A percentile compares a stretch with the other conserved stretches of the same genome.
These are phyloP conservation scores for Metellina segmentata DNA, from an alignment of 2,888 invertebrate species.

Conservation along the genomic window DNA sequence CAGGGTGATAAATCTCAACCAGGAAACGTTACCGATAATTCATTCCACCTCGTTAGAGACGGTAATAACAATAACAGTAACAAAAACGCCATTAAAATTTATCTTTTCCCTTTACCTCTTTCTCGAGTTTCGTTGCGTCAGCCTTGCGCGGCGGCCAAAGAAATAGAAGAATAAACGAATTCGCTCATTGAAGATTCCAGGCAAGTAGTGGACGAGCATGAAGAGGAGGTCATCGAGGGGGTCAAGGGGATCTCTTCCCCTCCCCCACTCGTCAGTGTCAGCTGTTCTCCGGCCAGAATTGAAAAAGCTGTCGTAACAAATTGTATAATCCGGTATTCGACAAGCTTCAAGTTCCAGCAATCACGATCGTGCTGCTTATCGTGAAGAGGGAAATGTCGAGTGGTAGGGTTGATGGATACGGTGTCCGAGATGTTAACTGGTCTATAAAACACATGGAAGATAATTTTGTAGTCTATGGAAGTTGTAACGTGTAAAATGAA, in stretches of 20 bases:
- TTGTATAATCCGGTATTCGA: constrained; percentile 65
- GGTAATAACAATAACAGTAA: no score
- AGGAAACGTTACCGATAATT: constrained; percentile 28
- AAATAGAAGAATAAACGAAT: constrained; percentile 18
- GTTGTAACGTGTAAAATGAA: no score
- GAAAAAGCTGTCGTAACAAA: constrained; percentile 68
- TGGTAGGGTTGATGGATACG: neutral
- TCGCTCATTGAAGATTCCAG: constrained; percentile 47
- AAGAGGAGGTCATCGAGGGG: constrained; percentile 27
- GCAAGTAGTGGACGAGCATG: constrained; percentile 33
- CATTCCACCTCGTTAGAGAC: neutral
- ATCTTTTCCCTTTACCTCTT: neutral
- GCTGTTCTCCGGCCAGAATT: constrained; percentile 24
- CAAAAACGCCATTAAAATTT: constrained; percentile 12
- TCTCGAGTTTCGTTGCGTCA: constrained; percentile 21
- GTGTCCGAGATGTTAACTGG: neutral
- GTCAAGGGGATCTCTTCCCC: constrained; percentile 8
- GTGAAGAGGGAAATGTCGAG: neutral
- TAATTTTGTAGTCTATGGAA: no score
- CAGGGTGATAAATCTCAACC: constrained; percentile 29
- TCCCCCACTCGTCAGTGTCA: constrained; percentile 53
- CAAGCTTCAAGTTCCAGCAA: constrained; percentile 43
- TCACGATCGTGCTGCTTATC: constrained; percentile 10
- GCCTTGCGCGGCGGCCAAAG: neutral
- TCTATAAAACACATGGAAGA: neutral